These are phyloP conservation scores for Camptogramma bilineatum DNA, from an alignment of 2,888 invertebrate genomes.

Conservation along the genomic window DNA sequence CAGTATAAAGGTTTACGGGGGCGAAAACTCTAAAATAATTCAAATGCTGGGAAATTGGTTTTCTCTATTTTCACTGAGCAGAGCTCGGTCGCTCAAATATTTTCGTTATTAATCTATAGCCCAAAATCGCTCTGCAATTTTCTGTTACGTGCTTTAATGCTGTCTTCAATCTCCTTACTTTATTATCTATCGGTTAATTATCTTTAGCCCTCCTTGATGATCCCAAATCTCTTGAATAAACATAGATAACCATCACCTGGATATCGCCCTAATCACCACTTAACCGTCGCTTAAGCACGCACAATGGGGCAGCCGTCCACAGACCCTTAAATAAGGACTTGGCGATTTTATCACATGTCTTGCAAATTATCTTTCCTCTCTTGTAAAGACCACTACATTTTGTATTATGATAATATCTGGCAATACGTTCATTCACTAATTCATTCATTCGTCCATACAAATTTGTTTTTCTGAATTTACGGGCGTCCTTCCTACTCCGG, in stretches of 20 bases:
- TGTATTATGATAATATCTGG: conserved; percentile 72
- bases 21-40: no score
- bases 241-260: conserved; percentile 31
- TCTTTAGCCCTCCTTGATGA: background rate
- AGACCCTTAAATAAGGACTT: conserved; percentile 34
- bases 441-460: background rate
- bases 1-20: no score
- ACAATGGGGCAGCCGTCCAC: conserved; percentile 33
- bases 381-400: conserved; percentile 69
- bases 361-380: conserved; percentile 69
- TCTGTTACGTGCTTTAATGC: background rate
- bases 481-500: no score
- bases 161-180: background rate
- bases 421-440: conserved; percentile 37
- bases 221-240: conserved; percentile 29
- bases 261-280: conserved; percentile 51
- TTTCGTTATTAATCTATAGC: no score
- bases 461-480: no score
- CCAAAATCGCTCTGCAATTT: no score
- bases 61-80: no score
- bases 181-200: background rate
- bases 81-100: no score
- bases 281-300: conserved; percentile 60
- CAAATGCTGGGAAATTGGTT: no score
- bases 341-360: conserved; percentile 72